These are phyloP conservation scores for Taurulus bubalis DNA, from an alignment of 2,113 vertebrate genomes.

Conservation along the genomic window DNA sequence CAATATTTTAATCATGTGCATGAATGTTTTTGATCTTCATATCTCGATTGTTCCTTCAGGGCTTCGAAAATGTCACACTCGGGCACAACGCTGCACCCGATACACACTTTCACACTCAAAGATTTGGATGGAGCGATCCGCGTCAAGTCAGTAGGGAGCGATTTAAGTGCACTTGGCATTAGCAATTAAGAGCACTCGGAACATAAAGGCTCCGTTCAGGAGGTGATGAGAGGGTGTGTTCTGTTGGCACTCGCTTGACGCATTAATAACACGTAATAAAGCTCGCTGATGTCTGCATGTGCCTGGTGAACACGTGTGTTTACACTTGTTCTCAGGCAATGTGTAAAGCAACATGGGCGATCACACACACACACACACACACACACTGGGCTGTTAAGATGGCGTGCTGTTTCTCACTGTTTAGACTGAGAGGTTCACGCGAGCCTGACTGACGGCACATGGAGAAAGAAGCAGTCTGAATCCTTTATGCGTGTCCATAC, in stretches of 20 bases:
- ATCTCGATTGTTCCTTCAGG: not conserved
- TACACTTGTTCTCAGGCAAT: slow-evolving; percentile 54
- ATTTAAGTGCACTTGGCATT: slow-evolving; percentile 67
- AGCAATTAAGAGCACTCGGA: slow-evolving; percentile 60
- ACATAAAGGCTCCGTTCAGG: slow-evolving; percentile 37
- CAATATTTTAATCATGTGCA: slow-evolving; percentile 2
- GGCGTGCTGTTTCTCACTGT: slow-evolving; percentile 22
- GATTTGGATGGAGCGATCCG: slow-evolving; percentile 16
- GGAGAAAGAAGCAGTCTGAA: not conserved
- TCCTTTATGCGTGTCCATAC: slow-evolving; percentile 13
- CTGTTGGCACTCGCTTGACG: slow-evolving; percentile 40
- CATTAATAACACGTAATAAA: slow-evolving; percentile 37
- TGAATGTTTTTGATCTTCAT: slow-evolving; percentile 22
- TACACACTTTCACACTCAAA: slow-evolving; percentile 40
- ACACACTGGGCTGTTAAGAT: slow-evolving; percentile 5
- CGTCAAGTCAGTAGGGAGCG: slow-evolving; percentile 49
- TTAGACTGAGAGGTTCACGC: slow-evolving; percentile 16
- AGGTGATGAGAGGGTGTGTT: slow-evolving; percentile 50
- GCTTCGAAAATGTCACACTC: not conserved
- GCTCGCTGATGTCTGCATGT: slow-evolving; percentile 1
- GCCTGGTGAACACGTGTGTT: slow-evolving; percentile 55
- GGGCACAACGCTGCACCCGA: slow-evolving; percentile 10
- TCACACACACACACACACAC: slow-evolving; percentile 15
- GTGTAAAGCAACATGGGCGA: slow-evolving; percentile 34
- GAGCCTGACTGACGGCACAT: not conserved